Conservation (phyloP, 2,113 vertebrate genomes). For the Gopherus evgoodei region DNA sequence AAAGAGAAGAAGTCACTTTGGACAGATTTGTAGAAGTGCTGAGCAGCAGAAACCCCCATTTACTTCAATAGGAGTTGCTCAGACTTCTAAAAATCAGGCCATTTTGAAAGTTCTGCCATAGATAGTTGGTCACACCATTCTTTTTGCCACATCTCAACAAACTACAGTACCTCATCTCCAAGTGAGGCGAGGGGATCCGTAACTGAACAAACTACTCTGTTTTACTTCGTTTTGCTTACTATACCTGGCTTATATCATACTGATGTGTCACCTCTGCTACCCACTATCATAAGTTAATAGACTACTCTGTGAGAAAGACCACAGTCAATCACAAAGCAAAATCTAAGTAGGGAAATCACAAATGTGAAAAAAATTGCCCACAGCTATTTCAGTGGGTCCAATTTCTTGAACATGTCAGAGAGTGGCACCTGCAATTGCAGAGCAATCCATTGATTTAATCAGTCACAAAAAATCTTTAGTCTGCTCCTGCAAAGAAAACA, state of each 20-base stretch:
- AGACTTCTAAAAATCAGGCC: neutral
- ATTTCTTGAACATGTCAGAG: fast-evolving
- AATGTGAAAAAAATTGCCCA: neutral
- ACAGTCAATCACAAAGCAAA: neutral
- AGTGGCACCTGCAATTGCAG: neutral
- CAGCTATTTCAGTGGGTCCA: neutral
- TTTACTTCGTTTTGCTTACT: neutral
- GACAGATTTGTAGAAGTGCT: neutral
- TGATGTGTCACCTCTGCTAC: neutral
- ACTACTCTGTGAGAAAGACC: neutral
- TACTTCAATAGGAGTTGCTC: neutral
- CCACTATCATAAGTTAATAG: fast-evolving
- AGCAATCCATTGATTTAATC: neutral
- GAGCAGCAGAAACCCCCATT: neutral
- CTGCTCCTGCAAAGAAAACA: neutral
- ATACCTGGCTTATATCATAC: fast-evolving
- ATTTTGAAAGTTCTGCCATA: neutral
- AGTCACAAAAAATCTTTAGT: fast-evolving
- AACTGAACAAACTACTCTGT: neutral
- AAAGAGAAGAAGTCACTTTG: neutral
- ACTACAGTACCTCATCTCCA: neutral
- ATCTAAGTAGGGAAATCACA: neutral
- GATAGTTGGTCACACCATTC: neutral
- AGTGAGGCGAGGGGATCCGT: fast-evolving
- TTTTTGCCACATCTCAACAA: neutral